Conservation (phyloP, 2,113 vertebrate genomes). For the Erinaceus europaeus region DNA sequence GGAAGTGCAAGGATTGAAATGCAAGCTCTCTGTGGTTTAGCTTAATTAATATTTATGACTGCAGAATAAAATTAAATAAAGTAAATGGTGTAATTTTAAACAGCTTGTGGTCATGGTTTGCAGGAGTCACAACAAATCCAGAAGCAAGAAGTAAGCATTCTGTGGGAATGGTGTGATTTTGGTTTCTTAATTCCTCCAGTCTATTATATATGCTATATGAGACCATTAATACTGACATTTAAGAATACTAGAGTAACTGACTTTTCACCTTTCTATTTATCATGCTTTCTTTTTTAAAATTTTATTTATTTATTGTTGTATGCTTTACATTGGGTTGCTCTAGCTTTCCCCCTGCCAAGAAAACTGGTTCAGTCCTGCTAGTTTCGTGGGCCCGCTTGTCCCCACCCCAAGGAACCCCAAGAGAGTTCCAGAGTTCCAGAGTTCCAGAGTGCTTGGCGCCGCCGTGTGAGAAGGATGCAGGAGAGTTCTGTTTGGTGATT, state of each 20-base stretch:
- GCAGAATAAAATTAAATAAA: conserved; percentile 69
- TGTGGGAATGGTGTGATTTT: neutral
- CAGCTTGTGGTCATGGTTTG: conserved; percentile 32
- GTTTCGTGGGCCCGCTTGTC: too few relatives aligned
- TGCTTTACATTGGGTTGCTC: too few relatives aligned
- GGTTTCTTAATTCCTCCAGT: neutral
- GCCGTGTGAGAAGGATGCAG: too few relatives aligned
- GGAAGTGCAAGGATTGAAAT: conserved; percentile 48
- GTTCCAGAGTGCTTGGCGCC: too few relatives aligned
- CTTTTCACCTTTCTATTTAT: neutral
- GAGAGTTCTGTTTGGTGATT: too few relatives aligned
- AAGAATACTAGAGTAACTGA: neutral
- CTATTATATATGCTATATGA: neutral
- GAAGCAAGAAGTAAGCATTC: neutral
- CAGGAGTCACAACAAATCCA: conserved; percentile 33
- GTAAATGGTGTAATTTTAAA: conserved; percentile 57
- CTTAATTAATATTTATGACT: conserved; percentile 72
- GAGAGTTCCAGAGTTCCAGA: too few relatives aligned
- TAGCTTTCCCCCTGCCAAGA: too few relatives aligned
- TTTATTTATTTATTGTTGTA: too few relatives aligned
- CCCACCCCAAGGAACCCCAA: too few relatives aligned
- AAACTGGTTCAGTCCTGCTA: too few relatives aligned
- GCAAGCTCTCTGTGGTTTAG: conserved; percentile 39
- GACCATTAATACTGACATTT: neutral
- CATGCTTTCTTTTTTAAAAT: neutral